Base-by-base conservation (phyloP, 2,888 invertebrate species). In the Neoitamus cyanurus region DNA sequence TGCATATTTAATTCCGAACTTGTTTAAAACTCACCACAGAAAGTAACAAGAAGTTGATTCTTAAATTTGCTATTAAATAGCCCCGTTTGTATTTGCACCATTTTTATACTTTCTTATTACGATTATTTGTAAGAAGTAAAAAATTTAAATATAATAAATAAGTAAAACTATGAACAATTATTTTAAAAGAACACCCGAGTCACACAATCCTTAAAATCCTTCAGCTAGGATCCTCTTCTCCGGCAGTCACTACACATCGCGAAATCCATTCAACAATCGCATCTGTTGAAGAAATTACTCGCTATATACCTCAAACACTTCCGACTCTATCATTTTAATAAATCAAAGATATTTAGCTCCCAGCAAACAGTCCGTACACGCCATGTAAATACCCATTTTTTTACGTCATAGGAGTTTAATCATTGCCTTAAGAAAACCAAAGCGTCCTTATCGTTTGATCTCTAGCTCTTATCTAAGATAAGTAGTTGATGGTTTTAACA, bases 31-130 rank as follows among this genome's bases (percentile, higher is more conserved):
- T 80, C 70, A 83, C 83, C 83, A 28, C 69, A 70, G 4, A 83
- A 13, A 70, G 83, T 69, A n/a, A 42, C 83, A 30, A 83, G 28
- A 25, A 83, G 13, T 83, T 83, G 83, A 83, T 83, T 25, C 70
- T 15, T 69, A 42, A 34, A 70, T 69, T 70, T 69, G 42, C 13
- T 36, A 13, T 25, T 69, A 70, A 42, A 83, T 28, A 83, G 11
- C 13, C 70, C 42, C 1, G 5, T 30, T n/a, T 25, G 11, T 30
- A 42, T 46, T 36, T 83, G 30, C 37, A 31, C 78, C 78, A 80
- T 80, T 11, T 80, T 48, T 7, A 20, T 75, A 20, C 15, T 46
- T 77, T 25, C 6, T 30, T 46, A 1, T 48, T 46, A 34, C 15
- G 13, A 11, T 31, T 72, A 30, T 72, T 1, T 7, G 36, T 1